A percentile compares a stretch with the other conserved stretches of the same genome.
Conservation (phyloP, 1,140 invertebrate species). For the Eulimnadia texana region DNA sequence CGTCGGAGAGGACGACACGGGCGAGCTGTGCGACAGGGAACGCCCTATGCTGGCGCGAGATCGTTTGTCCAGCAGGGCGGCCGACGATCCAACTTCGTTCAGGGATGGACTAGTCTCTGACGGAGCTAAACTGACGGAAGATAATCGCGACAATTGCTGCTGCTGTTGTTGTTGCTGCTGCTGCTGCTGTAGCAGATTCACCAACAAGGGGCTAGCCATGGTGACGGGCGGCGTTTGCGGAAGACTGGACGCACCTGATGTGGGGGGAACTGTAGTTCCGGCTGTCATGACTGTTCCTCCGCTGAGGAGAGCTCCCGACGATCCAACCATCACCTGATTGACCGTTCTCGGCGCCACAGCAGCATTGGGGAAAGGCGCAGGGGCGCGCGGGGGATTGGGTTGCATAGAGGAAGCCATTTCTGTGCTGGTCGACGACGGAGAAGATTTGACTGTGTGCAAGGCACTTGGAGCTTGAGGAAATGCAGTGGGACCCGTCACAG, state of each 20-base stretch:
- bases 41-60: background rate
- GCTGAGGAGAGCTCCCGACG: background rate
- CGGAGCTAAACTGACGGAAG: background rate
- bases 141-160: background rate
- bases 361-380: background rate
- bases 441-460: conserved; percentile 6
- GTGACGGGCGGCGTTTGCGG: conserved; percentile 3
- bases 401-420: background rate
- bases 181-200: conserved; percentile 16
- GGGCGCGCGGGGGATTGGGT: background rate
- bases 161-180: conserved; percentile 15
- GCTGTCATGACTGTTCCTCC: background rate
- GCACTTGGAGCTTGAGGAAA: conserved; percentile 3
- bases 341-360: background rate
- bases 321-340: background rate
- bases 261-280: background rate
- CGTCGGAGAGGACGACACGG: conserved; percentile 2
- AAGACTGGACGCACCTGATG: background rate
- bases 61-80: background rate
- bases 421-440: background rate
- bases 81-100: background rate
- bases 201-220: conserved; percentile 4
- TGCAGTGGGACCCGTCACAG: background rate
- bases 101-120: background rate
- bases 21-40: conserved; percentile 3